Evolutionary conservation across 2,888 invertebrate genomes (phyloP).

Genomic region (Oxytorus armatus): DNA sequence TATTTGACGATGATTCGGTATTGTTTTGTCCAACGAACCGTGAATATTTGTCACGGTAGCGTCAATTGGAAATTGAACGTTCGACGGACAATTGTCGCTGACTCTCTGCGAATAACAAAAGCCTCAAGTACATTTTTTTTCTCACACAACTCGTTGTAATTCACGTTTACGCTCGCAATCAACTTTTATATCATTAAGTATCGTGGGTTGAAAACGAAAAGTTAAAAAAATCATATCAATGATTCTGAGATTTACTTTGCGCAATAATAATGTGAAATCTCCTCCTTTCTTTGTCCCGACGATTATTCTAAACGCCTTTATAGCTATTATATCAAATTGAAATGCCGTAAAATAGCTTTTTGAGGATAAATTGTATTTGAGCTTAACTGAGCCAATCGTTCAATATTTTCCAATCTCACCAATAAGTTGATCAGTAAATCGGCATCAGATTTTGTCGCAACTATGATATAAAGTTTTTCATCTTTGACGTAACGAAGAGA

Average conservation of each 20-base stretch:
- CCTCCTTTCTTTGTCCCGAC: too few species aligned
- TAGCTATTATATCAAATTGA: too few species aligned
- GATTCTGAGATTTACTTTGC: too few species aligned
- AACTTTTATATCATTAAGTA: too few species aligned
- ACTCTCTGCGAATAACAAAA: constrained; percentile 85
- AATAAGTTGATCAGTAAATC: constrained; percentile 89
- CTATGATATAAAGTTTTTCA: constrained; percentile 88
- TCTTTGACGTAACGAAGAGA: constrained; percentile 90
- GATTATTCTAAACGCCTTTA: too few species aligned
- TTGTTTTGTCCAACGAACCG: constrained; percentile 87
- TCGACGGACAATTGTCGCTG: constrained; percentile 87
- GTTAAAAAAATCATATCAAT: too few species aligned
- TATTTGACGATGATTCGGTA: constrained; percentile 88
- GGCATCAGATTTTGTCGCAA: constrained; percentile 87
- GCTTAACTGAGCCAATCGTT: neutral
- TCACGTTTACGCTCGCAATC: too few species aligned
- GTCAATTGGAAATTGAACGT: constrained; percentile 87
- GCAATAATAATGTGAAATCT: too few species aligned
- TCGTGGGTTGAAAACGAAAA: too few species aligned
- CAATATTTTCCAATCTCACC: constrained; percentile 82
- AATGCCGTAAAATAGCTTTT: too few species aligned
- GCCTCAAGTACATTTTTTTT: constrained; percentile 12
- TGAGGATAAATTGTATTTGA: too few species aligned
- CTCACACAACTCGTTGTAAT: neutral
- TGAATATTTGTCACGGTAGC: constrained; percentile 85